These are phyloP conservation scores for Dolichallabes microphthalmus DNA, from an alignment of 2,113 vertebrate species.

Conservation along the genomic window DNA sequence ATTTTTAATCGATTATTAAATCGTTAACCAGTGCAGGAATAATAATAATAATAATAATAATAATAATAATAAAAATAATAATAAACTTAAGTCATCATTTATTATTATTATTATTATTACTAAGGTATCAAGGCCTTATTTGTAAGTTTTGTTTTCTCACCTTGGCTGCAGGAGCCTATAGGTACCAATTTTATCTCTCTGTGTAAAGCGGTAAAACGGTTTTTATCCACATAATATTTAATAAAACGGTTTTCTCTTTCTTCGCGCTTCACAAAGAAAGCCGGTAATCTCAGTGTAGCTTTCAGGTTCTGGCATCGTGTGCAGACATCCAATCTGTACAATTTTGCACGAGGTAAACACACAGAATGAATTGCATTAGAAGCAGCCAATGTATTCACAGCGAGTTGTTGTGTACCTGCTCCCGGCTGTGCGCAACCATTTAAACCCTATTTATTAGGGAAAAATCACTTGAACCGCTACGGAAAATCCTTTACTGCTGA, in stretches of 20 bases:
- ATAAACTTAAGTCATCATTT: background rate
- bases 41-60: conserved; percentile 1
- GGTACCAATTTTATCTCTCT: background rate
- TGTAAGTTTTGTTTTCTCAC: background rate
- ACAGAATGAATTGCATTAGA: conserved; percentile 91
- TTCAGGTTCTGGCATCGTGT: conserved; percentile 76
- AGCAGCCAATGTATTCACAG: conserved; percentile 82
- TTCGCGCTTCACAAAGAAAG: conserved; percentile 52
- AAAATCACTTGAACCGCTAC: conserved; percentile 84
- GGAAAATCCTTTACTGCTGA: conserved; percentile 79
- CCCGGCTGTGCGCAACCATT: conserved; percentile 83
- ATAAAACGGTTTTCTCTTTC: conserved; percentile 50
- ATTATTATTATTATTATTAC: background rate
- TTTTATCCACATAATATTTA: conserved; percentile 35
- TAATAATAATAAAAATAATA: background rate
- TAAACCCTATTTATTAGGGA: conserved; percentile 85
- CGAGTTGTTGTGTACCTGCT: conserved; percentile 81
- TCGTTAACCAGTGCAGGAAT: conserved; percentile 18
- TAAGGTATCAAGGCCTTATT: background rate
- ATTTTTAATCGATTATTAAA: background rate
- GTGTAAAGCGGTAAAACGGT: conserved; percentile 23
- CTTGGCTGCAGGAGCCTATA: background rate
- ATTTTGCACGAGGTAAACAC: conserved; percentile 85
- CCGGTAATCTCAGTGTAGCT: conserved; percentile 63
- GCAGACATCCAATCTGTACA: conserved; percentile 87